phyloP scores from a whole-genome alignment of 2,113 vertebrate genomes.

The Oryctolagus cuniculus region mOryCun1.1 NC_091436.1:65132001-65132500 shows the following conservation, averaged over 20 bases:
- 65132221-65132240: neutral
- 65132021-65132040: constrained; percentile 61
- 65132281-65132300: neutral
- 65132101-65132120: constrained; percentile 71
- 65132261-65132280: neutral
- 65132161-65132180: neutral
- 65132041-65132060: constrained; percentile 78
- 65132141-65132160: constrained; percentile 31
- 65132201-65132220: neutral
- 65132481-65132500: constrained; percentile 50
- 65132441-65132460: neutral
- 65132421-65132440: constrained; percentile 5
- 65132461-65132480: neutral
- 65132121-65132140: constrained; percentile 69
- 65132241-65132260: constrained; percentile 1
- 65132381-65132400: neutral
- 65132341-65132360: neutral
- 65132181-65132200: constrained; percentile 48
- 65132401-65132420: neutral
- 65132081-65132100: constrained; percentile 77
- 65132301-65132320: constrained; percentile 5
- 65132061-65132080: constrained; percentile 82
- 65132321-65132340: neutral
- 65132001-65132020: constrained; percentile 82
- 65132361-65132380: neutral